Conservation (phyloP, 2,113 vertebrate genomes). For the Orientallactaga bullata region DNA sequence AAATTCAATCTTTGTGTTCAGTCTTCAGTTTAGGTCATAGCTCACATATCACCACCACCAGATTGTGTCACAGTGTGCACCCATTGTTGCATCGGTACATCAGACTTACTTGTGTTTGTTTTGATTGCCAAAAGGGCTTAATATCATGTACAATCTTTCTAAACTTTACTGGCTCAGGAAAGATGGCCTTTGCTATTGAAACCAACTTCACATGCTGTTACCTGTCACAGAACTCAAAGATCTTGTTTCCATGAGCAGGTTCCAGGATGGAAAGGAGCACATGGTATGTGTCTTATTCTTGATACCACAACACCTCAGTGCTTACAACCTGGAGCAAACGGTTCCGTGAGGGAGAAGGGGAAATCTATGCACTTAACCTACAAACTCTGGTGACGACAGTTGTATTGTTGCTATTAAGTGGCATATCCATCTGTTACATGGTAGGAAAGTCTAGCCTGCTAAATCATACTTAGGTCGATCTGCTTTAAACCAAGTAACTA, state of each 20-base stretch:
- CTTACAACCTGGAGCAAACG: conserved; percentile 83
- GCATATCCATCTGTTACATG: conserved; percentile 82
- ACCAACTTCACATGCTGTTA: conserved; percentile 82
- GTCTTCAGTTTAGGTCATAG: conserved; percentile 74
- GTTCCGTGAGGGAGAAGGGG: conserved; percentile 75
- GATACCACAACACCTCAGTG: conserved; percentile 78
- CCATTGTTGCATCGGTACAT: conserved; percentile 77
- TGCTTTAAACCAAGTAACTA: conserved; percentile 79
- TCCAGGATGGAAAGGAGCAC: conserved; percentile 81
- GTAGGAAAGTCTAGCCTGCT: conserved; percentile 84
- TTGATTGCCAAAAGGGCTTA: conserved; percentile 89
- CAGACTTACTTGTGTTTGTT: conserved; percentile 74
- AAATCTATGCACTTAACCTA: conserved; percentile 90
- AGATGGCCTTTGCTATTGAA: conserved; percentile 85
- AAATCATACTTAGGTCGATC: conserved; percentile 84
- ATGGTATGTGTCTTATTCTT: conserved; percentile 76
- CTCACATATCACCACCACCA: conserved; percentile 69
- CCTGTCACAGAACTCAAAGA: conserved; percentile 67
- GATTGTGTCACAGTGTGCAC: conserved; percentile 62
- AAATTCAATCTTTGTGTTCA: conserved; percentile 69
- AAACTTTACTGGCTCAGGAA: conserved; percentile 89
- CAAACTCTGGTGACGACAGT: conserved; percentile 83
- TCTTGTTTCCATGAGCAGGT: conserved; percentile 75
- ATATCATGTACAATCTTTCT: conserved; percentile 87
- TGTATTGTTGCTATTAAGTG: conserved; percentile 85